A percentile compares a stretch with the other conserved stretches of the same genome.
These are phyloP conservation scores for Podarcis lilfordi DNA, from an alignment of 2,797 vertebrate species.

Conservation along the genomic window DNA sequence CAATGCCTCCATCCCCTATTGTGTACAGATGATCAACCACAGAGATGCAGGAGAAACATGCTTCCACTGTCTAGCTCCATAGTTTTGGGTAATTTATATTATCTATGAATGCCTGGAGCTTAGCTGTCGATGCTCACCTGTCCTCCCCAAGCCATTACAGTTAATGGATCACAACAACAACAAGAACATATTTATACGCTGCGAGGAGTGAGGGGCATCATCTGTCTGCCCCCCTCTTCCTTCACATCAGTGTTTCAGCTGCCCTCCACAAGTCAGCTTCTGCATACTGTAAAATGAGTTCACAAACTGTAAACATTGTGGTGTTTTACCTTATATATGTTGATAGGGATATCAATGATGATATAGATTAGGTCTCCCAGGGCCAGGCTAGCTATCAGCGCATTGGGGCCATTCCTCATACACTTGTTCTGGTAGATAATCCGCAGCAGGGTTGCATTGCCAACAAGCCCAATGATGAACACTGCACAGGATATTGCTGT, in stretches of 20 bases:
- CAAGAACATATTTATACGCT: too few relatives aligned
- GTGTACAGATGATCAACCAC: background rate
- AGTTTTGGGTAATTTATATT: background rate
- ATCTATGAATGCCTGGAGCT: background rate
- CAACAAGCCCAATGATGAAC: constrained; percentile 95
- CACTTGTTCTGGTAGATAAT: constrained; percentile 99
- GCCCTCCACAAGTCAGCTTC: too few relatives aligned
- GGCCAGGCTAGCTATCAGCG: constrained; percentile 95
- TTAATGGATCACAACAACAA: background rate
- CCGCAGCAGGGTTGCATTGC: constrained; percentile 93
- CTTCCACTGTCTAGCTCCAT: background rate
- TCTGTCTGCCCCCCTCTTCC: too few relatives aligned
- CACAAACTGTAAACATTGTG: background rate
- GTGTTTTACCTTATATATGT: constrained; percentile 91
- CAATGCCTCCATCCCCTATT: background rate
- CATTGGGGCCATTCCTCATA: constrained; percentile 98
- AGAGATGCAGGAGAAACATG: background rate
- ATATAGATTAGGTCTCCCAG: constrained; percentile 98
- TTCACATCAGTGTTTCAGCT: too few relatives aligned
- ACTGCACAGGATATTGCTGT: constrained; percentile 90
- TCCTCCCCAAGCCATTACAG: background rate
- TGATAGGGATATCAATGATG: constrained; percentile 92
- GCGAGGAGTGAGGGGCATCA: too few relatives aligned
- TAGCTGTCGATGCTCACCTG: background rate
- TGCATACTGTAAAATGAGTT: background rate